A percentile compares a stretch with the other conserved stretches of the same genome.
Evolutionary conservation across 1,140 invertebrate species (phyloP).

Genomic region (Drosophila obscura): DNA sequence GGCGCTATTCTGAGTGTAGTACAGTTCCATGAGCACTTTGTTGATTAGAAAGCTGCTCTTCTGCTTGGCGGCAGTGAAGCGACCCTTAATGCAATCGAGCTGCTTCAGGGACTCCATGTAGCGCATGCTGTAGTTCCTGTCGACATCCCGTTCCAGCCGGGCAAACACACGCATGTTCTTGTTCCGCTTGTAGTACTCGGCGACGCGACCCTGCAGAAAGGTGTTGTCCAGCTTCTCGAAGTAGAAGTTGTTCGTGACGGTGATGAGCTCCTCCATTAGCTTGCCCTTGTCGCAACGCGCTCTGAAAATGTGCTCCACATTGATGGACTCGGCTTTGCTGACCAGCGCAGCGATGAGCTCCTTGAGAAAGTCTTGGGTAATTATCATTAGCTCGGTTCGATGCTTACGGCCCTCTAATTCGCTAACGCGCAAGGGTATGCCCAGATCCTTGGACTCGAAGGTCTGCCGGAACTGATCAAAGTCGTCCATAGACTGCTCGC

Average conservation of each 20-base stretch:
- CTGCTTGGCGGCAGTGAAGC: conserved; percentile 2
- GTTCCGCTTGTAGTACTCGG: conserved; percentile 39
- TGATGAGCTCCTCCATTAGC: not conserved
- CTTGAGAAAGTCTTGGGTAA: conserved; percentile 14
- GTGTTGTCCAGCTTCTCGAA: conserved; percentile 5
- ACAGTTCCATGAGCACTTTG: conserved; percentile 31
- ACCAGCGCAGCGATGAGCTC: conserved; percentile 23
- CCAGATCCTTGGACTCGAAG: too few relatives aligned
- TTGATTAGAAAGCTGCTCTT: conserved; percentile 3
- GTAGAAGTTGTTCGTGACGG: not conserved
- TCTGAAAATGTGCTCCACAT: not conserved
- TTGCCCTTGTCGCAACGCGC: conserved; percentile 31
- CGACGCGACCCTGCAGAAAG: conserved; percentile 26
- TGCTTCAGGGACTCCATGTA: conserved; percentile 9
- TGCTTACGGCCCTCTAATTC: too few relatives aligned
- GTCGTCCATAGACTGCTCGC: not conserved
- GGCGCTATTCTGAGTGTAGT: conserved; percentile 5
- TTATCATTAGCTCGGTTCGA: not conserved
- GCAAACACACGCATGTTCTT: conserved; percentile 16
- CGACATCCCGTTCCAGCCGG: accelerated
- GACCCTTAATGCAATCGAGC: conserved; percentile 3
- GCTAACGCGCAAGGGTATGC: not conserved
- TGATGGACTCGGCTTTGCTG: not conserved
- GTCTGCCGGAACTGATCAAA: conserved; percentile 2
- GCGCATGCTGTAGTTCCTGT: not conserved